Conservation (phyloP, 2,113 vertebrate species). For the Tachysurus fulvidraco region DNA sequence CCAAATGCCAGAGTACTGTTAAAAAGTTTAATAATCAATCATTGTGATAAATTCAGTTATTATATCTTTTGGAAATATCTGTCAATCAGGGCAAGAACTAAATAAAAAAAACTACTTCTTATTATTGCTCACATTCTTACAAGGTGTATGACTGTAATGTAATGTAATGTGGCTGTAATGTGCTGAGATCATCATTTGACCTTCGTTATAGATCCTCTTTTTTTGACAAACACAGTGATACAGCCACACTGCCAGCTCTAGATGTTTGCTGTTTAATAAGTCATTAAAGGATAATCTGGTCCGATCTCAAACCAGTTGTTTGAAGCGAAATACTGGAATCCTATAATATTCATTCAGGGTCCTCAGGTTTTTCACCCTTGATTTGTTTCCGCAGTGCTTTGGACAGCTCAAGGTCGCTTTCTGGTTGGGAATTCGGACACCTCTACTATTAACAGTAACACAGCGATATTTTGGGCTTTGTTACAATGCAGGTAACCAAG, state of each 20-base stretch:
- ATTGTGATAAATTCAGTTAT: too few relatives aligned
- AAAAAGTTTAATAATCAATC: too few relatives aligned
- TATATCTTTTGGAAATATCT: too few relatives aligned
- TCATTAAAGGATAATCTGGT: slow-evolving; percentile 31
- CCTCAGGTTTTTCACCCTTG: neutral
- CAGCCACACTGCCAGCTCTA: slow-evolving; percentile 3
- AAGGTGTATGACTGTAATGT: too few relatives aligned
- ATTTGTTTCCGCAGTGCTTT: slow-evolving; percentile 78
- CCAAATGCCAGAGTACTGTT: too few relatives aligned
- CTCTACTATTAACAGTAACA: slow-evolving; percentile 93
- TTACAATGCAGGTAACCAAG: slow-evolving; percentile 87
- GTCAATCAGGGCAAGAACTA: too few relatives aligned
- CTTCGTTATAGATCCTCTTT: neutral
- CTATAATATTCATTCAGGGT: neutral
- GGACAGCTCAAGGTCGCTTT: slow-evolving; percentile 95
- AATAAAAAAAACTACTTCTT: too few relatives aligned
- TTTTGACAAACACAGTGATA: neutral
- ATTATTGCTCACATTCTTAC: too few relatives aligned
- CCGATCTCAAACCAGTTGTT: neutral
- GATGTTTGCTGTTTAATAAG: slow-evolving; percentile 28
- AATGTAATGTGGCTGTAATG: neutral
- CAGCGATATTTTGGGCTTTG: slow-evolving; percentile 96
- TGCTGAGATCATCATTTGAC: neutral
- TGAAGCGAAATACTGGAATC: neutral
- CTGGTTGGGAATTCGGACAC: slow-evolving; percentile 93